phyloP scores from a whole-genome alignment of 2,113 vertebrate species.

The Cacatua alba region DNA sequence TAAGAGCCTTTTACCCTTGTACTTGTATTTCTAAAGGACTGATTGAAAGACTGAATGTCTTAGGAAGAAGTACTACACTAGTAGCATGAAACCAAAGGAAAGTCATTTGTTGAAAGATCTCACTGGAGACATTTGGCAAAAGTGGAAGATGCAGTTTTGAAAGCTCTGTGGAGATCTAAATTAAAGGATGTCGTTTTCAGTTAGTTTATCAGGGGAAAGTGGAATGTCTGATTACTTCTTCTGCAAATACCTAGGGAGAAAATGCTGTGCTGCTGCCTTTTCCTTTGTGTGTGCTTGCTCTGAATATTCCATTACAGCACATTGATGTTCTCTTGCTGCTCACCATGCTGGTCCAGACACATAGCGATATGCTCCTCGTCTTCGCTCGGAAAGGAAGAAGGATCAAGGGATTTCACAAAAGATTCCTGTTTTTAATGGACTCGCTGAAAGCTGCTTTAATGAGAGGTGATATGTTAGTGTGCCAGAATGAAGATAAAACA shows the following conservation, averaged over 20 bases:
- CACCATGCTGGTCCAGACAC: accelerated
- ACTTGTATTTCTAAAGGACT: not conserved
- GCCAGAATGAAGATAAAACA: not conserved
- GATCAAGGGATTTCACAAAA: not conserved
- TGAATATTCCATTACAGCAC: accelerated
- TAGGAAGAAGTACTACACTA: not conserved
- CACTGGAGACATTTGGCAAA: not conserved
- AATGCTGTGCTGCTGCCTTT: not conserved
- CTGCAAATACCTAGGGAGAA: not conserved
- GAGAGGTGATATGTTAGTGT: not conserved
- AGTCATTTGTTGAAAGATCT: not conserved
- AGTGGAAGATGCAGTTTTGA: not conserved
- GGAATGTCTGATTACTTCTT: not conserved
- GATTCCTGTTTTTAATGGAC: not conserved
- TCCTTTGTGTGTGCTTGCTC: not conserved
- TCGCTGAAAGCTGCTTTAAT: not conserved
- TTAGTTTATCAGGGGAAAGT: not conserved
- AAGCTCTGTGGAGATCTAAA: not conserved
- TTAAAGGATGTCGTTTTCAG: not conserved
- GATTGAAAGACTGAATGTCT: not conserved
- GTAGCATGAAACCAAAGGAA: not conserved
- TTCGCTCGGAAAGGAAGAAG: not conserved
- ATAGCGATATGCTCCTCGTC: accelerated
- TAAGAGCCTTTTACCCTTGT: not conserved
- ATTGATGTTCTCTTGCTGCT: not conserved